Evolutionary conservation across 2,888 invertebrate species (phyloP).

Genomic region (Apotomis turbidana): DNA sequence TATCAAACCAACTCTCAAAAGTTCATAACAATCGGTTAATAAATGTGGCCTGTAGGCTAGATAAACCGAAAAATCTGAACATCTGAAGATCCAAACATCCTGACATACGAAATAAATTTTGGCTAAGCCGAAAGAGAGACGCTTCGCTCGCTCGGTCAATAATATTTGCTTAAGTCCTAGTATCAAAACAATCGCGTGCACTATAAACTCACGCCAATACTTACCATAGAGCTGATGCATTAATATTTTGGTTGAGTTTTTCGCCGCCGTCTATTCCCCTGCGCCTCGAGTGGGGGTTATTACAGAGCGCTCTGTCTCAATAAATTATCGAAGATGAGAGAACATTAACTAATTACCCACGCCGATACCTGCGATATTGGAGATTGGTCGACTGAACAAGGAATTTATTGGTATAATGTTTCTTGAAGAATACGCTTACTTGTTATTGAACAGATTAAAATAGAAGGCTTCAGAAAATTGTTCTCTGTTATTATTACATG

Average conservation of each 20-base stretch:
- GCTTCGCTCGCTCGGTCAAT: no score
- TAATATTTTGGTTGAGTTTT: conserved; percentile 84
- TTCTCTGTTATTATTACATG: no score
- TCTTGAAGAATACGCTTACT: not conserved
- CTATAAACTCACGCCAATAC: conserved; percentile 68
- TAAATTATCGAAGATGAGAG: conserved; percentile 81
- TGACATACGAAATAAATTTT: no score
- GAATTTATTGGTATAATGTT: conserved; percentile 5
- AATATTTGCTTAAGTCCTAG: conserved; percentile 20
- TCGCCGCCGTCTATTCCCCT: conserved; percentile 79
- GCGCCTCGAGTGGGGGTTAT: conserved; percentile 55
- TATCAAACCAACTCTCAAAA: no score
- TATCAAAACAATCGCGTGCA: conserved; percentile 56
- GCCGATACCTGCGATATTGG: conserved; percentile 69
- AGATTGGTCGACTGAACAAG: conserved; percentile 18
- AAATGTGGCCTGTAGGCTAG: no score
- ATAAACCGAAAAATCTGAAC: no score
- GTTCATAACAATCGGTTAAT: no score
- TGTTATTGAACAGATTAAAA: no score
- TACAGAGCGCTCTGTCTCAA: conserved; percentile 77
- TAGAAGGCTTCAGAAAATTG: no score
- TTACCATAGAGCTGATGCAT: conserved; percentile 75
- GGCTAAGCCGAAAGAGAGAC: no score
- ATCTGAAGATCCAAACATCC: no score
- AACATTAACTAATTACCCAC: conserved; percentile 82